Conservation (phyloP, 2,888 invertebrate species). For the Lymantria dispar region DNA sequence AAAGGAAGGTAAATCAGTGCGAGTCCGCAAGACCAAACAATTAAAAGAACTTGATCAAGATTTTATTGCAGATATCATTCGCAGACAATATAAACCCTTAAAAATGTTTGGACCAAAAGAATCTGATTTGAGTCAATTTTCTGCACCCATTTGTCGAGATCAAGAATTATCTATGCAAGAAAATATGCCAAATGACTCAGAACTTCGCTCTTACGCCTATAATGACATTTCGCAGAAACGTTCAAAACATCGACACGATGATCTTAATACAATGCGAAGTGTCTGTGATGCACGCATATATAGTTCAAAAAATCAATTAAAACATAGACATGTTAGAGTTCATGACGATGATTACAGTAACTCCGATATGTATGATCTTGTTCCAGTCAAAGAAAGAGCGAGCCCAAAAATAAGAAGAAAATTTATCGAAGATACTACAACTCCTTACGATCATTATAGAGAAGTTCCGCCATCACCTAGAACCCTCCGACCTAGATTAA, state of each 20-base stretch:
- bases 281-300: conserved; percentile 64
- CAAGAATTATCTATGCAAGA: conserved; percentile 48
- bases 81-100: conserved; percentile 62
- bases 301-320: conserved; percentile 44
- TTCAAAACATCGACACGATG: conserved; percentile 22
- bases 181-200: conserved; percentile 43
- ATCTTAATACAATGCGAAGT: conserved; percentile 54
- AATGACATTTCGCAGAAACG: conserved; percentile 27
- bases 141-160: conserved; percentile 69
- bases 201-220: conserved; percentile 59
- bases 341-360: conserved; percentile 51
- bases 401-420: conserved; percentile 66
- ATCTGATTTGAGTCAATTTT: conserved; percentile 64
- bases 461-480: conserved; percentile 71
- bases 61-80: conserved; percentile 67
- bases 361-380: conserved; percentile 59
- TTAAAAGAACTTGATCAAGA: conserved; percentile 49
- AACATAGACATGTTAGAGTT: conserved; percentile 35
- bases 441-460: conserved; percentile 43
- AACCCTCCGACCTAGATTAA: conserved; percentile 60
- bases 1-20: conserved; percentile 29
- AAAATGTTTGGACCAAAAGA: conserved; percentile 56
- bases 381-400: conserved; percentile 71
- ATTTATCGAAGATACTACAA: conserved; percentile 47
- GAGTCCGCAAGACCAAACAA: conserved; percentile 33